phyloP scores from a whole-genome alignment of 2,797 vertebrate genomes.

The Loris lydekkerianus region DNA sequence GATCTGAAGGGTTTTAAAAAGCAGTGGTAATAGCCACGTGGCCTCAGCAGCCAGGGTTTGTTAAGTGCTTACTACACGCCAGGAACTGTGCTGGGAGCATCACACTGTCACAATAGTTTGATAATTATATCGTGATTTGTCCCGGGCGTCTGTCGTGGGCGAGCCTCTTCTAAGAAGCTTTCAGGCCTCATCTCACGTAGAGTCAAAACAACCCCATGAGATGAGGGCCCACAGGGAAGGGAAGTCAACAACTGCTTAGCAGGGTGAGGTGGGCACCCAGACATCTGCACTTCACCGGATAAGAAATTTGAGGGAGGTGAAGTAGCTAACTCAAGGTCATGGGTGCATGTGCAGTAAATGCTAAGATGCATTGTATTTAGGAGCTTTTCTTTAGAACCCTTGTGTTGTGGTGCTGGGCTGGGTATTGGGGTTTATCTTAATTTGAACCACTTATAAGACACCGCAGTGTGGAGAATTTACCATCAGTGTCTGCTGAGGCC shows the following conservation, averaged over 20 bases:
- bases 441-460: background rate
- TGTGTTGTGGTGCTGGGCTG: background rate
- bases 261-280: accelerated
- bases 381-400: background rate
- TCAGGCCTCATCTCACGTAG: background rate
- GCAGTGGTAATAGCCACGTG: background rate
- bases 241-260: background rate
- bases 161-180: accelerated
- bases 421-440: background rate
- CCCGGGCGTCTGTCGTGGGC: too few species aligned
- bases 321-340: background rate
- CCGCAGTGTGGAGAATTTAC: background rate
- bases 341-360: accelerated
- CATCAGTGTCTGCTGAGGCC: background rate
- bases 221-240: background rate
- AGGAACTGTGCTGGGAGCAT: background rate
- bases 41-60: accelerated
- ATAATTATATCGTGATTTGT: accelerated
- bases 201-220: background rate
- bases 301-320: background rate
- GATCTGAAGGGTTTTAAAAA: background rate
- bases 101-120: accelerated
- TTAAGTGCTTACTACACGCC: background rate
- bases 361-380: accelerated
- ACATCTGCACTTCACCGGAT: background rate